Conservation (phyloP, 1,140 invertebrate genomes). For the Ephestia elutella region DNA sequence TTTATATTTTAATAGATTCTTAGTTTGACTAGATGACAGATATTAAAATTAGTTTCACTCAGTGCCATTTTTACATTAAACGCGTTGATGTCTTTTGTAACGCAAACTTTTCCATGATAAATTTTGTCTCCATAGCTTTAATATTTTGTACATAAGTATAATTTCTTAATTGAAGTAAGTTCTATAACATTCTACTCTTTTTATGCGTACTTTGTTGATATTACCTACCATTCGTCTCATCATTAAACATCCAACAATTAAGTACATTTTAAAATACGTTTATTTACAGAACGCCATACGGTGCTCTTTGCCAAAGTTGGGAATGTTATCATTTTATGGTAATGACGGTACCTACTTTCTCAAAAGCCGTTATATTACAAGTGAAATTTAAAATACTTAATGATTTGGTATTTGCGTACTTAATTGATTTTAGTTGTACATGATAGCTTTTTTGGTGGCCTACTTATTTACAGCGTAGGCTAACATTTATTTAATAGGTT, state of each 20-base stretch:
- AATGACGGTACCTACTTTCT: neutral
- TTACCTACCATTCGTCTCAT: neutral
- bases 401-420: conserved; percentile 1
- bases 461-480: neutral
- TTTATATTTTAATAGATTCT: too few relatives aligned
- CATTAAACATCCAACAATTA: neutral
- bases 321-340: conserved; percentile 4
- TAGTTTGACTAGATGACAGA: too few relatives aligned
- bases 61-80: neutral
- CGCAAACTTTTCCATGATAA: neutral
- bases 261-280: neutral
- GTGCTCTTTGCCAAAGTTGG: neutral
- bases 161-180: too few relatives aligned
- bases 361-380: conserved; percentile 1
- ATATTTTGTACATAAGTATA: too few relatives aligned
- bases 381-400: conserved; percentile 3
- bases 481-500: neutral
- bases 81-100: neutral
- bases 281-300: neutral
- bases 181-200: too few relatives aligned
- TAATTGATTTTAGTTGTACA: neutral
- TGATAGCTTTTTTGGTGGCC: neutral
- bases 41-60: too few relatives aligned
- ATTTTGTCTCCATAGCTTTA: too few relatives aligned
- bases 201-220: neutral